phyloP scores from a whole-genome alignment of 2,113 vertebrate genomes.

The Eulacestoma nigropectus region DNA sequence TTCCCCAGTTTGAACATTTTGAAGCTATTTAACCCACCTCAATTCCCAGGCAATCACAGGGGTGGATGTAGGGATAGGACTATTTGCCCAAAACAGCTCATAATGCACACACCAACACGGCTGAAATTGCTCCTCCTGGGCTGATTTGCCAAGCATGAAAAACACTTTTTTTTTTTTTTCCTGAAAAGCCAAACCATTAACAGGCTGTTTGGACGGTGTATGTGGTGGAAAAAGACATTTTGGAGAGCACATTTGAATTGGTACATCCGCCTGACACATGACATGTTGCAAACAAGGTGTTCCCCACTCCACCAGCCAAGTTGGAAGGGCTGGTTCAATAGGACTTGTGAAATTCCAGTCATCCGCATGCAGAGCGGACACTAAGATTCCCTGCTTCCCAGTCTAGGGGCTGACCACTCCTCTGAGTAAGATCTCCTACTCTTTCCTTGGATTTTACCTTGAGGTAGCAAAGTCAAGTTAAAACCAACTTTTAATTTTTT shows the following conservation, averaged over 20 bases:
- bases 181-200: conserved; percentile 31
- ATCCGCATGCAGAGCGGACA: neutral
- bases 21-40: neutral
- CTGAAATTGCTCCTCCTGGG: neutral
- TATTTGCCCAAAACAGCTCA: neutral
- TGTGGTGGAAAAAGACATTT: neutral
- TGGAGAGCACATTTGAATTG: neutral
- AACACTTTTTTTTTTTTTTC: neutral
- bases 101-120: neutral
- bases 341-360: neutral
- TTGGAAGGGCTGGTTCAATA: neutral
- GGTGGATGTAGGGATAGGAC: neutral
- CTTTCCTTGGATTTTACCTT: neutral
- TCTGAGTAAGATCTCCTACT: neutral
- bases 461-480: neutral
- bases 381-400: neutral
- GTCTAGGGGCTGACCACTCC: neutral
- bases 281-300: neutral
- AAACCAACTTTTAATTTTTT: neutral
- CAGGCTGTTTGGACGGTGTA: neutral
- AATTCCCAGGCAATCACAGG: neutral
- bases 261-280: neutral
- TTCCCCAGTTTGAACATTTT: neutral
- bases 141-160: neutral
- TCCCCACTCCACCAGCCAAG: neutral